These are phyloP conservation scores for Sycophaga agraensis DNA, from an alignment of 1,140 invertebrate species.

Conservation along the genomic window DNA sequence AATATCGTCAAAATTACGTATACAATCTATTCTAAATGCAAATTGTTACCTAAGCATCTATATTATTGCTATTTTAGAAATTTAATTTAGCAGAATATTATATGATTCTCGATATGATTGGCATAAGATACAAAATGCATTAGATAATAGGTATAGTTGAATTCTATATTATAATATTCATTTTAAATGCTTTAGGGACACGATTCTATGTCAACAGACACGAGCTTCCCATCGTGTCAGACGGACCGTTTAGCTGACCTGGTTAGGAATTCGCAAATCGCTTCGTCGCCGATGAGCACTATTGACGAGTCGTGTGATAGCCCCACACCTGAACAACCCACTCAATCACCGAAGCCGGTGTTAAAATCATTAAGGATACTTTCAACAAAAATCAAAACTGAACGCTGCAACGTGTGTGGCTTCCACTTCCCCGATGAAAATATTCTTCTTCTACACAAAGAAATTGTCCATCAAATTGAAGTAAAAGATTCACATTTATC, in stretches of 20 bases:
- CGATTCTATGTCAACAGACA: too few species aligned
- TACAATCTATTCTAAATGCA: too few species aligned
- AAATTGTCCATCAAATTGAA: conserved; percentile 69
- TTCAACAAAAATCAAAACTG: conserved; percentile 45
- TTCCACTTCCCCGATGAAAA: conserved; percentile 70
- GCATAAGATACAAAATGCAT: too few species aligned
- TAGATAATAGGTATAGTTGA: too few species aligned
- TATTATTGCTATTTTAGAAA: too few species aligned
- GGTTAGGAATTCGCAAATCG: conserved; percentile 19
- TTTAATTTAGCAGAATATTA: too few species aligned
- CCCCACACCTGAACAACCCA: background rate
- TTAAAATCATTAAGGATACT: conserved; percentile 18
- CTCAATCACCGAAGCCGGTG: background rate
- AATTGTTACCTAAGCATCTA: too few species aligned
- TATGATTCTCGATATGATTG: too few species aligned
- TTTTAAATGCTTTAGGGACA: too few species aligned
- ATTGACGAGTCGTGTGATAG: conserved; percentile 4
- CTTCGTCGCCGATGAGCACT: conserved; percentile 2
- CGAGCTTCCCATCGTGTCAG: background rate
- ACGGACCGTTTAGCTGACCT: conserved; percentile 19
- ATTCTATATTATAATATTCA: too few species aligned
- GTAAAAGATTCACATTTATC: conserved; percentile 51
- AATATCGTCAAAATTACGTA: too few species aligned
- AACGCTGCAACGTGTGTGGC: conserved; percentile 70
- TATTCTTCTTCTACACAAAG: conserved; percentile 72